Base-by-base conservation (phyloP, 1,140 invertebrate genomes). In the Bicyclus anynana region DNA sequence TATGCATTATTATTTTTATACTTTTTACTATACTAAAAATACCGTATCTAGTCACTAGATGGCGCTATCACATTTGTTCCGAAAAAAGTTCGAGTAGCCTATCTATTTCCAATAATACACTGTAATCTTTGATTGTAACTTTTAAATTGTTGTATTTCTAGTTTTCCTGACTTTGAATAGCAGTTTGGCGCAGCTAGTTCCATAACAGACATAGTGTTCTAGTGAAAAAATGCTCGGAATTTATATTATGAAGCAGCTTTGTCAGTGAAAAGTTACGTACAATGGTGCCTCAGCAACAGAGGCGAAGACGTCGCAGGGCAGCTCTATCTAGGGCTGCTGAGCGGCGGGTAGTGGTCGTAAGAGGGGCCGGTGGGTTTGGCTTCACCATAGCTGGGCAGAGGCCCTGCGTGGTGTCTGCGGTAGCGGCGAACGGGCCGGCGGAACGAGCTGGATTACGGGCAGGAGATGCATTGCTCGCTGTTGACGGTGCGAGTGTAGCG, bases 391-490 rank as follows among this genome's bases (percentile, higher is more conserved):
- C 84, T 0, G 84, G 84, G 17, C 84, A 87, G 67, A 67, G 82
- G 20, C 84, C 84, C 5, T 87, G 84, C 44, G 81, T 87, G 13
- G 84, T 87, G 33, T 87, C 84, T 0, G 80, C 80, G 0, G 84
- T 87, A 5, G 82, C 84, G 0, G 56, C 77, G 0, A 77, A 78
- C 1, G 84, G 84, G 5, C 81, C 83, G 9, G 95, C 62, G 72
- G 87, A 89, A 50, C 57, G 84, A 54, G 96, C 96, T 14, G 97
- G 97, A 2, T 89, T 99, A 10, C 92, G 96, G 38, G 94, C 96
- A 33, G 97, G 97, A 0, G 97, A 98, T 81, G 97, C 96, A 72
- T 89, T 99, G 7, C 93, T 98, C 7, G 95, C 96, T 9, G 97
- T 99, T 0, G 97, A 98, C 86, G 95, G 95, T 1, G 91, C 94